Base-by-base conservation (phyloP, 2,888 invertebrate genomes). In the Minunthozetes semirufus region DNA sequence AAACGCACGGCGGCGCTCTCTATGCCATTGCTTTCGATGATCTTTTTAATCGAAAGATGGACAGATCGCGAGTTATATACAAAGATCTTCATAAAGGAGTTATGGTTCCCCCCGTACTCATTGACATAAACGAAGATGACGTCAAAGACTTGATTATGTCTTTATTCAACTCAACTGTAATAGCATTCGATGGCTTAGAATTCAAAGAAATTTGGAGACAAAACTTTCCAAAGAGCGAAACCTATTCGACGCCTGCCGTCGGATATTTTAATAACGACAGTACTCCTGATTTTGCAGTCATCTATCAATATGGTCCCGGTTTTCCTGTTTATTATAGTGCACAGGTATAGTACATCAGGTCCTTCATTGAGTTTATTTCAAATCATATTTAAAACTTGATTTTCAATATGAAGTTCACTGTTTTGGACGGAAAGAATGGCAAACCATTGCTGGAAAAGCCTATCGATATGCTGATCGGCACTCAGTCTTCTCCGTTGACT, bases 181-280 rank as follows among this genome's bases (percentile, higher is more conserved):
- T 88, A 75, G 90, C 91, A 2, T 87, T 90, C 77, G 86, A 91
- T 83, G 92, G 92, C 0, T 82, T 84, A 42, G 88, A 87, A 13
- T 88, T 88, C 78, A 81, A 85, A 63, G 85, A 86, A 79, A 81
- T 92, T n/a, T 92, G 92, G 92, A 90, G 89, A 78, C 88, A 86
- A 78, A 86, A 88, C 0, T 85, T 89, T 76, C 86, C 88, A 0
- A 80, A 80, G 33, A 87, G 89, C 8, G 89, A 90, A 82, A 87
- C 89, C 15, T 88, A 89, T 80, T 85, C 90, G 80, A 87, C 89
- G 72, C 90, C 91, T 56, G 88, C 90, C 15, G 90, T 90, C 1
- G 91, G 90, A 0, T 91, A 88, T 82, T 92, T 89, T 80, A 89
- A 91, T 81, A 87, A 88, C 78, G 92, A 92, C 80, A 86, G 88